Conservation (phyloP, 2,888 invertebrate genomes). For the Platerodrilus igneus region DNA sequence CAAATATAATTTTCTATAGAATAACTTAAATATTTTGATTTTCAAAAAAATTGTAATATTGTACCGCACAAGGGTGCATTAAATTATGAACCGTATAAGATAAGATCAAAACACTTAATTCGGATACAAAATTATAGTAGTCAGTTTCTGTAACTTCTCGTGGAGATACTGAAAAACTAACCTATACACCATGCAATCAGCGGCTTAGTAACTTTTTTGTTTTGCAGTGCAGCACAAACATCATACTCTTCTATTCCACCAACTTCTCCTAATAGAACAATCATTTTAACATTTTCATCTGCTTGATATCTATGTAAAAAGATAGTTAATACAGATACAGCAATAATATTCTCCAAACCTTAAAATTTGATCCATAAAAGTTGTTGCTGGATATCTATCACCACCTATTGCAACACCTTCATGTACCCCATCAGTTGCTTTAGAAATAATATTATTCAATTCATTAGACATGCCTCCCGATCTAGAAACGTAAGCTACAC, state of each 20-base stretch:
- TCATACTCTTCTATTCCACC: slow-evolving; percentile 98
- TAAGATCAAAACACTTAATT: no score
- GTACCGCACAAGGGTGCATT: no score
- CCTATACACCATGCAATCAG: slow-evolving; percentile 99
- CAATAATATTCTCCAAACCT: no score
- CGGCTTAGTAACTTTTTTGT: slow-evolving; percentile 82
- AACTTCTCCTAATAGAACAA: slow-evolving; percentile 95
- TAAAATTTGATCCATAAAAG: slow-evolving; percentile 95
- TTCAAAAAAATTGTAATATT: no score
- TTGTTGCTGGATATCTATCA: slow-evolving; percentile 96
- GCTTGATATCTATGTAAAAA: slow-evolving; percentile 54
- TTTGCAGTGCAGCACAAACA: slow-evolving; percentile 82
- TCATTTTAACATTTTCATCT: slow-evolving; percentile 84
- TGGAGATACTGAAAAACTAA: no score
- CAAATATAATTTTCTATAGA: no score
- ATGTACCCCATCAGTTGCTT: slow-evolving; percentile 93
- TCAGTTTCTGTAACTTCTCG: no score
- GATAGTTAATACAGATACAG: slow-evolving; percentile 2
- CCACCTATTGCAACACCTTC: slow-evolving; percentile 98
- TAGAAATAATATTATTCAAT: slow-evolving; percentile 94
- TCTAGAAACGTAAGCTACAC: slow-evolving; percentile 96
- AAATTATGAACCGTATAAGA: no score
- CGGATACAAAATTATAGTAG: no score
- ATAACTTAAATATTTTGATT: no score
- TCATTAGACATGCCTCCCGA: slow-evolving; percentile 99